Conservation (phyloP, 2,797 vertebrate species). For the Gephyroberyx darwinii region DNA sequence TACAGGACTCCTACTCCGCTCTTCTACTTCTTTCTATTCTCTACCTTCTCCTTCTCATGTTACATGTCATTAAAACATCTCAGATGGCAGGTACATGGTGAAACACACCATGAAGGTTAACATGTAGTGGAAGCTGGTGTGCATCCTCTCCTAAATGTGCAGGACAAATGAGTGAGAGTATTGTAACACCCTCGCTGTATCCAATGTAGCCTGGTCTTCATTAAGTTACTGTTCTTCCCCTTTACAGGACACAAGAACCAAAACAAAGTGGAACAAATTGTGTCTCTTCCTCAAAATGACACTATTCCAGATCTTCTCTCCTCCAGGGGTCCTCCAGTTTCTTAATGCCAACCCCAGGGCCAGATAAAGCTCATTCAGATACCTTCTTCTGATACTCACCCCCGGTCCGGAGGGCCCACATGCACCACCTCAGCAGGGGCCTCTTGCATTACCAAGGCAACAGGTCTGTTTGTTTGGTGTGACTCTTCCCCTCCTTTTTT, state of each 20-base stretch:
- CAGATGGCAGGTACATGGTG: constrained; percentile 50
- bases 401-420: constrained; percentile 31
- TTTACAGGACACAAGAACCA: constrained; percentile 53
- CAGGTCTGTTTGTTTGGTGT: constrained; percentile 73
- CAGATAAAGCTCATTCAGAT: constrained; percentile 44
- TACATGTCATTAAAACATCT: constrained; percentile 26
- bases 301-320: constrained; percentile 9
- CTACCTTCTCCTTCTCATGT: neutral
- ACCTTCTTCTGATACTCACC: constrained; percentile 29
- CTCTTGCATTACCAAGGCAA: constrained; percentile 60
- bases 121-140: constrained; percentile 47
- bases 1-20: neutral
- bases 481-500: constrained; percentile 59
- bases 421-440: constrained; percentile 56
- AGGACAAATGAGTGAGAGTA: constrained; percentile 55
- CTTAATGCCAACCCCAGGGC: neutral
- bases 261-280: constrained; percentile 43
- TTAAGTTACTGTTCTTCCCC: constrained; percentile 65
- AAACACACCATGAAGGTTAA: constrained; percentile 33
- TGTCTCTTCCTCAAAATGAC: constrained; percentile 32
- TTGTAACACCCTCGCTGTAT: constrained; percentile 47
- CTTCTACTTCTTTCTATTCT: constrained; percentile 3
- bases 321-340: constrained; percentile 12
- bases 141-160: constrained; percentile 50
- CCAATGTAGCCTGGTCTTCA: constrained; percentile 69